phyloP scores from a whole-genome alignment of 2,797 vertebrate species.

The Pseudomugil gertrudae region DNA sequence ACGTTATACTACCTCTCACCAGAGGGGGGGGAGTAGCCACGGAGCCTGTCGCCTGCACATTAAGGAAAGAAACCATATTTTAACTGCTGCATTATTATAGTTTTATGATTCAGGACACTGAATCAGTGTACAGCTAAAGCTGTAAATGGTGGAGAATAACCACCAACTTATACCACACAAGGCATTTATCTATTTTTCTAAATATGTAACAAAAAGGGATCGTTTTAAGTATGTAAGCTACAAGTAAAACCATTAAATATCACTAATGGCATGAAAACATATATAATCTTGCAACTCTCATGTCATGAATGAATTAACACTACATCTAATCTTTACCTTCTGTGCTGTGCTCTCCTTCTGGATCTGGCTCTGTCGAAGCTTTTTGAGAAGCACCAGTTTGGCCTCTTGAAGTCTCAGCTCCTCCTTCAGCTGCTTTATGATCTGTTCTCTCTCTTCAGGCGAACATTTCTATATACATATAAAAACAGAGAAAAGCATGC shows the following conservation, averaged over 20 bases:
- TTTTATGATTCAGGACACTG: background rate
- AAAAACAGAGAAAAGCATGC: background rate
- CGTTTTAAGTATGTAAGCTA: background rate
- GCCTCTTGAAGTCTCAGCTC: conserved; percentile 96
- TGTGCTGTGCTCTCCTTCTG: conserved; percentile 92
- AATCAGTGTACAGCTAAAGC: background rate
- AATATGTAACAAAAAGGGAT: background rate
- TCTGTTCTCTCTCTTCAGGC: conserved; percentile 89
- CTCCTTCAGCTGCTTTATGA: conserved; percentile 95
- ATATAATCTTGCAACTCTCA: background rate
- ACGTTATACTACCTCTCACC: conserved; percentile 89
- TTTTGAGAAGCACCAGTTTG: conserved; percentile 95
- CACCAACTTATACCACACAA: background rate
- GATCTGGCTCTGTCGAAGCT: conserved; percentile 96
- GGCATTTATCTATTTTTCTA: background rate
- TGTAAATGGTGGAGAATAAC: background rate
- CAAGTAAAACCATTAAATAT: background rate
- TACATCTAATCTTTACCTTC: conserved; percentile 82
- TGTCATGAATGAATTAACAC: background rate
- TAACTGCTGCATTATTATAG: background rate
- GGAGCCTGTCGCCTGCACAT: conserved; percentile 82
- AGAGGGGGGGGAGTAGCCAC: conserved; percentile 92
- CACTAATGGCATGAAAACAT: background rate
- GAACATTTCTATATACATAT: conserved; percentile 87
- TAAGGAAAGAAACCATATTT: background rate